Base-by-base conservation (phyloP, 2,797 vertebrate genomes). In the Pipistrellus pygmaeus region DNA sequence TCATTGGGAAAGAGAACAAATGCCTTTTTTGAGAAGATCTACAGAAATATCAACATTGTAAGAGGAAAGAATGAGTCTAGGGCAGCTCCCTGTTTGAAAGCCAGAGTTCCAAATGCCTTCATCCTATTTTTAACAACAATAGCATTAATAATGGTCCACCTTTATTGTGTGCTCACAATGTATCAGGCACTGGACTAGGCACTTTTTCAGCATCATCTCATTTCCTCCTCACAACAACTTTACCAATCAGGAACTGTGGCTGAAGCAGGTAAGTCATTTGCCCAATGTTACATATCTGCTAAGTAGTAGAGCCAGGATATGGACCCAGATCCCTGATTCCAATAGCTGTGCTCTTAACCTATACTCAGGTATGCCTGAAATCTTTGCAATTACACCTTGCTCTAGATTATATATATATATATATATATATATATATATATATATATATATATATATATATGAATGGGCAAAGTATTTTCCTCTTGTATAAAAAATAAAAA, bases 1-100 rank as follows among this genome's bases (percentile, higher is more conserved):
- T 93, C 72, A 46, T 10, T 71, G 35, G 46, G 25, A 66, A n/a
- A 90, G 21, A 77, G 23, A 82, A 84, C 41, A 91, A 78, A 88
- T 88, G 27, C 9, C 68, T 87, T 88, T 88, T 76, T n/a, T 18
- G 10, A 92, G 73, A 93, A 83, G n/a, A 68, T 48, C 32, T 48
- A 13, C 23, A 77, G 72, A 88, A 92, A 88, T 85, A 64, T 32
- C 53, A 88, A 17, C 41, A 72, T 78, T 71, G n/a, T 27, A 51
- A 66, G 46, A 66, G 46, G 15, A 71, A 51, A 95, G 25, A 2
- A 53, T 48, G n/a, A 85, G 57, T 46, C 17, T 71, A 46, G 9
- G 15, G 27, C 17, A 85, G 35, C 77, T 91, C 88, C 57, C 30
- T 75, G 2, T 68, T 73, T 71, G 38, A 93, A 62, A 53, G 32